These are phyloP conservation scores for Sus scrofa DNA, from an alignment of 2,113 vertebrate genomes.

Conservation along the genomic window DNA sequence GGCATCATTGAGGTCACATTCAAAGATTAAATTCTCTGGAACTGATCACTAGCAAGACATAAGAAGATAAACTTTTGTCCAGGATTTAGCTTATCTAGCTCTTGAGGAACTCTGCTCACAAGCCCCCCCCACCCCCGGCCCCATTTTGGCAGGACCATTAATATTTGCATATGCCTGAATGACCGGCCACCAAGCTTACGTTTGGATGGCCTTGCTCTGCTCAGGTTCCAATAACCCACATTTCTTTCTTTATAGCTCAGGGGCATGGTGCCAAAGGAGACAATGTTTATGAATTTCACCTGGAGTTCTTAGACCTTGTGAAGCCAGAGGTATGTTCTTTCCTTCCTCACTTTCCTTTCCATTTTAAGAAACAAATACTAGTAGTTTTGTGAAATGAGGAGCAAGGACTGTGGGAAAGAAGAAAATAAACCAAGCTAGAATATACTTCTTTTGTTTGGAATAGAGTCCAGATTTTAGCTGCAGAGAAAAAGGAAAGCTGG, in stretches of 20 bases:
- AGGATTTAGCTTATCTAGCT: not conserved
- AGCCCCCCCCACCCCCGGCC: not conserved
- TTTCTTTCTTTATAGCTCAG: slow-evolving; percentile 89
- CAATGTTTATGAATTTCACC: slow-evolving; percentile 95
- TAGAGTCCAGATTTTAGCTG: not conserved
- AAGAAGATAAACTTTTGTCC: not conserved
- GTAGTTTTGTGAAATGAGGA: not conserved
- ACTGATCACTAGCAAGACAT: not conserved
- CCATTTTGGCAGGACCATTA: not conserved
- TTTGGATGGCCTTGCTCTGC: not conserved
- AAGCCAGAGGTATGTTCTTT: slow-evolving; percentile 90
- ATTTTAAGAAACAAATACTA: slow-evolving; percentile 14
- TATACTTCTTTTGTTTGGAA: not conserved
- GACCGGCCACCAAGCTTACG: not conserved
- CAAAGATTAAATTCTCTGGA: not conserved
- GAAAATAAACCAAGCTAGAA: not conserved
- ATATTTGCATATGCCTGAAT: not conserved
- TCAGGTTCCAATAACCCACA: not conserved
- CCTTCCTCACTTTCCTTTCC: not conserved
- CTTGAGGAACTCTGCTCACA: not conserved
- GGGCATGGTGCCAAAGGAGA: slow-evolving; percentile 97
- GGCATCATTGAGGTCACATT: not conserved
- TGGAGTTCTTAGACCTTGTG: slow-evolving; percentile 94
- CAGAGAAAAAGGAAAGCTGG: not conserved
- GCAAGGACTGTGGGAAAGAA: not conserved